Evolutionary conservation across 2,797 vertebrate genomes (phyloP).

Genomic region (Cheirogaleus major): DNA sequence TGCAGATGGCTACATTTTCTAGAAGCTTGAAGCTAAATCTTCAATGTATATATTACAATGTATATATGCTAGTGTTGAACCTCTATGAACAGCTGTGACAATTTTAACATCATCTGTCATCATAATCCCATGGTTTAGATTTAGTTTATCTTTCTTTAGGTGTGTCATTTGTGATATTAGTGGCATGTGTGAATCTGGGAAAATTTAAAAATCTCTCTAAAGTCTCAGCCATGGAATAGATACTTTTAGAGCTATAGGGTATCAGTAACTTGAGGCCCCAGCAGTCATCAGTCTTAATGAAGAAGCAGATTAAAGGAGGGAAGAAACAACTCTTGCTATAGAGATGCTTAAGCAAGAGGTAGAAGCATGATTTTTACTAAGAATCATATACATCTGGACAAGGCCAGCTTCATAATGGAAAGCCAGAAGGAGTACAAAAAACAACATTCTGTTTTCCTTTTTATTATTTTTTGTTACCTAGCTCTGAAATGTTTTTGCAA

Average conservation of each 20-base stretch:
- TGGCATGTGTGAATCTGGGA: constrained; percentile 28
- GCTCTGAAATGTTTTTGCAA: background rate
- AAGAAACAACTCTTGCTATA: background rate
- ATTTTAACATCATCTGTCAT: constrained; percentile 30
- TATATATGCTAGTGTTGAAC: background rate
- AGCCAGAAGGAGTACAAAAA: background rate
- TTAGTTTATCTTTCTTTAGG: constrained; percentile 19
- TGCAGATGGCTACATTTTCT: constrained; percentile 44
- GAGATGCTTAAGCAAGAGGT: background rate
- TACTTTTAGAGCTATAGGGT: background rate
- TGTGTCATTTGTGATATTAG: background rate
- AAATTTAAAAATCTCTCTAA: background rate
- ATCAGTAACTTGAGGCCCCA: background rate
- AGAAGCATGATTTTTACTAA: constrained; percentile 12
- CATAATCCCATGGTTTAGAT: background rate
- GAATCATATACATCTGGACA: background rate
- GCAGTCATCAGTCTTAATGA: background rate
- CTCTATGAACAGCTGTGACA: background rate
- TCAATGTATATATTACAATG: background rate
- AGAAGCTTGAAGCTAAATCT: constrained; percentile 18
- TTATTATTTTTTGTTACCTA: background rate
- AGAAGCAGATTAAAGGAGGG: background rate
- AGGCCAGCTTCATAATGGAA: background rate
- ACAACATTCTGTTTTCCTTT: background rate
- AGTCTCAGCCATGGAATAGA: background rate